Conservation (phyloP, 2,888 invertebrate genomes). For the Prosapia bicincta region DNA sequence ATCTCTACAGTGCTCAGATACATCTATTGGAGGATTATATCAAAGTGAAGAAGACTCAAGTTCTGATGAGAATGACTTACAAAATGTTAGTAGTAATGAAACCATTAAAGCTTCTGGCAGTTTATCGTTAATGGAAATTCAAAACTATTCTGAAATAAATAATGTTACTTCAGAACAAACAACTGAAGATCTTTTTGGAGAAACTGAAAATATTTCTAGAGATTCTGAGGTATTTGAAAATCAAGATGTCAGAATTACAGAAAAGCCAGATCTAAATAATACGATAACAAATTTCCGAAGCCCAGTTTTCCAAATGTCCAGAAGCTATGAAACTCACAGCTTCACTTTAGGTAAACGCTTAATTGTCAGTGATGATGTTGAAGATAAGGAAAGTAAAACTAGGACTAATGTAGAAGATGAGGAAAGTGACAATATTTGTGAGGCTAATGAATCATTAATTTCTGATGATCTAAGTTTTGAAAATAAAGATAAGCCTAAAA, state of each 20-base stretch:
- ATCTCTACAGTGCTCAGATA: background rate
- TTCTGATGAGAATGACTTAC: background rate
- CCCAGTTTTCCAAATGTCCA: background rate
- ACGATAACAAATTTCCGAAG: background rate
- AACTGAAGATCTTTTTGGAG: background rate
- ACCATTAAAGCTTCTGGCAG: background rate
- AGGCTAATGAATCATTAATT: background rate
- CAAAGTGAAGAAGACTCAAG: background rate
- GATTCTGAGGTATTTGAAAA: background rate
- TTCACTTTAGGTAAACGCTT: background rate
- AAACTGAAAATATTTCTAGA: background rate
- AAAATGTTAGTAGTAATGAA: background rate
- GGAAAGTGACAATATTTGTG: background rate
- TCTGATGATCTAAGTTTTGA: background rate
- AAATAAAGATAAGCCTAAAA: background rate
- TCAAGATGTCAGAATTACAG: background rate
- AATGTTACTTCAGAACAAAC: background rate
- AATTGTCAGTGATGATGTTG: background rate
- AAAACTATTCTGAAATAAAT: background rate
- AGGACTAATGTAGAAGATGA: background rate
- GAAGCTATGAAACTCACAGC: background rate
- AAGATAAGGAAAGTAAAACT: background rate
- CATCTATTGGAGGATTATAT: background rate
- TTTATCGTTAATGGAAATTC: background rate
- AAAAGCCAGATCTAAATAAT: background rate